Evolutionary conservation across 2,113 vertebrate species (phyloP).

Genomic region (Nibea coibor): DNA sequence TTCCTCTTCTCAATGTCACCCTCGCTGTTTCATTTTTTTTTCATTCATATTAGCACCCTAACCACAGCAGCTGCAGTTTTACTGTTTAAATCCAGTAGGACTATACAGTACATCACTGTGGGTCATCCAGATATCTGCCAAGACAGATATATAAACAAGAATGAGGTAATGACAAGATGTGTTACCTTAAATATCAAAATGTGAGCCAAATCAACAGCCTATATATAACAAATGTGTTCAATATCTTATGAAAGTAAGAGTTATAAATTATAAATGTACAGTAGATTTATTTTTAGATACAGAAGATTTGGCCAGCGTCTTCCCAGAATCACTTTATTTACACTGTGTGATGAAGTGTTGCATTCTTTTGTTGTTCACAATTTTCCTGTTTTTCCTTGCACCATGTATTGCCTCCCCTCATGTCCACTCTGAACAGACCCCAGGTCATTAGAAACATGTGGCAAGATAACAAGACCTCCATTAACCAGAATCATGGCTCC

Average conservation of each 20-base stretch:
- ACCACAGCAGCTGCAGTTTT: background rate
- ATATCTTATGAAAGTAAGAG: background rate
- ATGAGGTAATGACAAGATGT: background rate
- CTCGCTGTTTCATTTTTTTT: conserved; percentile 10
- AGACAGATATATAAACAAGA: conserved; percentile 11
- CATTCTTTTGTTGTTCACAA: conserved; percentile 32
- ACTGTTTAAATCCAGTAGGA: background rate
- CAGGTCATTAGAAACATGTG: conserved; percentile 60
- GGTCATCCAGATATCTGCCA: background rate
- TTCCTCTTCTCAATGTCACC: conserved; percentile 62
- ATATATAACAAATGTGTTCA: background rate
- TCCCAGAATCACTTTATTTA: conserved; percentile 58
- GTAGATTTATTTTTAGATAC: conserved; percentile 7
- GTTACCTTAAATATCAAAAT: background rate
- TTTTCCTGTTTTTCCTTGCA: conserved; percentile 56
- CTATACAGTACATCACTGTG: background rate
- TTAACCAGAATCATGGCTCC: conserved; percentile 46
- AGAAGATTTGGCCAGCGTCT: conserved; percentile 10
- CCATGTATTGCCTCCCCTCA: conserved; percentile 7
- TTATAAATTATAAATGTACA: background rate
- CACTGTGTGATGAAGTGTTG: conserved; percentile 23
- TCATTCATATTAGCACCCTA: background rate
- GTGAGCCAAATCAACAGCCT: too few species aligned
- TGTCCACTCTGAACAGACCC: conserved; percentile 30
- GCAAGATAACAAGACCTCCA: conserved; percentile 68